A percentile compares a stretch with the other conserved stretches of the same genome.
phyloP scores from a whole-genome alignment of 1,140 invertebrate genomes.

The Steinernema feltiae region DNA sequence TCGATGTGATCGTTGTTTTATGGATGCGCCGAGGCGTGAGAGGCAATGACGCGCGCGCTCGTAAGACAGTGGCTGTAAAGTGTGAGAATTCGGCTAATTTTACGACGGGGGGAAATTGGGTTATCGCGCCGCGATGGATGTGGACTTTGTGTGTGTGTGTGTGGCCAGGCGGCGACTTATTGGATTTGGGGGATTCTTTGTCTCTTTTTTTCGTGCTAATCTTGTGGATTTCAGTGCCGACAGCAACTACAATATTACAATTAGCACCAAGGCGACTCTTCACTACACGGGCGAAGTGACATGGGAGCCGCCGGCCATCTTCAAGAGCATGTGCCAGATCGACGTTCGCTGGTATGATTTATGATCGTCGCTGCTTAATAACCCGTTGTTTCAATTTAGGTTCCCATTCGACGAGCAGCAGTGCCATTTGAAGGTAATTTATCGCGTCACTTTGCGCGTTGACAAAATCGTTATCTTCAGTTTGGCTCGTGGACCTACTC shows the following conservation, averaged over 20 bases:
- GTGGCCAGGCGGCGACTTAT: too few species aligned
- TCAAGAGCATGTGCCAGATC: conserved; percentile 89
- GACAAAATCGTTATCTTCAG: conserved; percentile 56
- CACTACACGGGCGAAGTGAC: conserved; percentile 79
- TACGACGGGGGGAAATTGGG: too few species aligned
- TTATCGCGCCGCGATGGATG: too few species aligned
- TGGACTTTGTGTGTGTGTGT: too few species aligned
- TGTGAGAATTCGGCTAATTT: too few species aligned
- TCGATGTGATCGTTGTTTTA: too few species aligned
- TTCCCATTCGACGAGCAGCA: conserved; percentile 79
- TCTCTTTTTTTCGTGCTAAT: neutral
- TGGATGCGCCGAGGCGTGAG: too few species aligned
- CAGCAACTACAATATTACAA: conserved; percentile 63
- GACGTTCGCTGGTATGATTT: conserved; percentile 72
- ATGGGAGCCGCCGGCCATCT: conserved; percentile 96
- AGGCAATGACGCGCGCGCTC: too few species aligned
- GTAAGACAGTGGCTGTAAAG: too few species aligned
- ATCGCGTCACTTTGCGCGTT: neutral
- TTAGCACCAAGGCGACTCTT: conserved; percentile 63
- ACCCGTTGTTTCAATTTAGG: conserved; percentile 32
- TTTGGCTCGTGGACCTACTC: conserved; percentile 98
- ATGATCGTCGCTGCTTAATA: neutral
- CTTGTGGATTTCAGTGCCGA: conserved; percentile 59
- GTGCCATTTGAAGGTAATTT: conserved; percentile 70
- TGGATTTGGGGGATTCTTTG: too few species aligned